Evolutionary conservation across 1,140 invertebrate species (phyloP).

Genomic region (Apis florea): DNA sequence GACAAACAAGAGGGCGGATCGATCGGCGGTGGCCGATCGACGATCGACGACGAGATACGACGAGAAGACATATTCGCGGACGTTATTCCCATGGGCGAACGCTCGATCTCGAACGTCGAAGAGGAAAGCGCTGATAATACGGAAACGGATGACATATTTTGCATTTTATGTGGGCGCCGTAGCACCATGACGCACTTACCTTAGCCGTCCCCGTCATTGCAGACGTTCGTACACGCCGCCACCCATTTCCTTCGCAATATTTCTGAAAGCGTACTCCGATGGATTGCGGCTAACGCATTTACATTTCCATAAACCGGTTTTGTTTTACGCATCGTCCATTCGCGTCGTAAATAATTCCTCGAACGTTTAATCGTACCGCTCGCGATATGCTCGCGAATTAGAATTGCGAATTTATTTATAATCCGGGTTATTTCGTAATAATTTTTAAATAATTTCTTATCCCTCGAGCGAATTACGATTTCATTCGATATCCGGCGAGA

Average conservation of each 20-base stretch:
- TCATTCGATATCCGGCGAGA: not conserved
- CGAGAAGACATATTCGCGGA: constrained; percentile 27
- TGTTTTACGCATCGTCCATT: constrained; percentile 23
- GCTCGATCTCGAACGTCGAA: constrained; percentile 56
- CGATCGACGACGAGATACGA: not conserved
- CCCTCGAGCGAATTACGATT: no score
- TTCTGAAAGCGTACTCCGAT: constrained; percentile 41
- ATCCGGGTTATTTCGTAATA: no score
- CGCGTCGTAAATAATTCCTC: no score
- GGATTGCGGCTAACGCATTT: constrained; percentile 45
- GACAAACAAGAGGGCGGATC: not conserved
- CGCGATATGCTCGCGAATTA: no score
- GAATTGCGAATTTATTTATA: no score
- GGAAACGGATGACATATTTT: constrained; percentile 62
- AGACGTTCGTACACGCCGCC: not conserved
- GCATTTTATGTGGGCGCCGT: constrained; percentile 50
- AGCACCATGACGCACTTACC: constrained; percentile 45
- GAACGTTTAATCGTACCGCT: no score
- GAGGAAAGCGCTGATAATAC: constrained; percentile 53
- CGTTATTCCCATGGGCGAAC: not conserved
- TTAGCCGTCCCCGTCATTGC: constrained; percentile 37
- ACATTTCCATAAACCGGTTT: constrained; percentile 50
- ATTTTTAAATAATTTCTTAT: no score
- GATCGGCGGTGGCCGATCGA: constrained; percentile 34
- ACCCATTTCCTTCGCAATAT: constrained; percentile 48